Evolutionary conservation across 1,140 invertebrate species (phyloP).

Genomic region (Protaetia brevitarsis): DNA sequence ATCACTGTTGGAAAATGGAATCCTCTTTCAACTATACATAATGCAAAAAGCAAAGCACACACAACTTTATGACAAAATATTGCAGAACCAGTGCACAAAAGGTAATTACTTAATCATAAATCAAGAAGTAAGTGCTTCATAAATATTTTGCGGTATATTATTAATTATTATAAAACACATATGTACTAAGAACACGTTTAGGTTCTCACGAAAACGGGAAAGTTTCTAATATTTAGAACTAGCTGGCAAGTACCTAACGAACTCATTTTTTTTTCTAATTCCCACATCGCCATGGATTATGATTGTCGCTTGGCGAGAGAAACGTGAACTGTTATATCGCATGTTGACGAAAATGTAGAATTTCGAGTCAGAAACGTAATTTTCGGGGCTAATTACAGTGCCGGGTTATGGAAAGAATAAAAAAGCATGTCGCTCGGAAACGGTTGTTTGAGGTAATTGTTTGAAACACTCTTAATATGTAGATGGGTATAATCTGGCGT

Average conservation of each 20-base stretch:
- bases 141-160: too few species aligned
- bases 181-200: not conserved
- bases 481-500: too few species aligned
- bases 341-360: constrained; percentile 7
- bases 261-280: not conserved
- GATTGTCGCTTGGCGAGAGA: not conserved
- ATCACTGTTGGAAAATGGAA: too few species aligned
- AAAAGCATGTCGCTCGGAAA: constrained; percentile 11
- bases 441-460: constrained; percentile 2
- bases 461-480: not conserved
- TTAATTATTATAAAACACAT: too few species aligned
- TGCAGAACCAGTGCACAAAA: too few species aligned
- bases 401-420: not conserved
- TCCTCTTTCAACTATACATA: too few species aligned
- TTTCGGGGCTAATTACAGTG: constrained; percentile 10
- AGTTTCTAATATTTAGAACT: not conserved
- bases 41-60: too few species aligned
- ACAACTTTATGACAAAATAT: too few species aligned
- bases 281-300: not conserved
- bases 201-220: not conserved
- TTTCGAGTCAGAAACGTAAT: constrained; percentile 5
- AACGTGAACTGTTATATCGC: not conserved
- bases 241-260: not conserved
- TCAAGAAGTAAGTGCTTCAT: too few species aligned
- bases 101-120: too few species aligned